Evolutionary conservation across 2,113 vertebrate genomes (phyloP).

Genomic region (Gopherus evgoodei): DNA sequence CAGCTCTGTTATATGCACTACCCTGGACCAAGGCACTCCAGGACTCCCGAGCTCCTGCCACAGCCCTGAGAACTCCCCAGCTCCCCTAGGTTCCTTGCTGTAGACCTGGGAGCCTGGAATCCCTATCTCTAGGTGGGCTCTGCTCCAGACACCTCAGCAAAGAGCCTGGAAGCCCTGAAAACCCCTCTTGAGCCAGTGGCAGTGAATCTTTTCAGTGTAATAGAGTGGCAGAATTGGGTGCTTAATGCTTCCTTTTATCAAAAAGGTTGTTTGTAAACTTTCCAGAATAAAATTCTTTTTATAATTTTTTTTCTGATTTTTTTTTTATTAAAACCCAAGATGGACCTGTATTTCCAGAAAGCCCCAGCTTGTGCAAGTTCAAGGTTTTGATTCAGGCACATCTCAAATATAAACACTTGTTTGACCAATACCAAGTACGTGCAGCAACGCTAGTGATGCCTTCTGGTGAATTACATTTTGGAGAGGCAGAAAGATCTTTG

Average conservation of each 20-base stretch:
- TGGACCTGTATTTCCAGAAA: neutral
- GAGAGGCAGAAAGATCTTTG: neutral
- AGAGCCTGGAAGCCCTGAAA: too few species aligned
- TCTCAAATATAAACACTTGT: neutral
- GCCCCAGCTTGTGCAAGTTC: neutral
- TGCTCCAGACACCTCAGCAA: too few species aligned
- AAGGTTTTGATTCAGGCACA: neutral
- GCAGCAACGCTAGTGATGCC: neutral
- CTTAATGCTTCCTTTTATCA: neutral
- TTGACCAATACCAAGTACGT: neutral
- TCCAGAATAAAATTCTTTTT: neutral
- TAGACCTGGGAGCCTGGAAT: too few species aligned
- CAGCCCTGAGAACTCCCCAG: too few species aligned
- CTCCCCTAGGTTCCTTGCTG: too few species aligned
- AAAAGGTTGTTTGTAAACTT: neutral
- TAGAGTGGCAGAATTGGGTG: rapidly evolving
- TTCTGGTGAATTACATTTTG: neutral
- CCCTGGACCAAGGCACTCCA: too few species aligned
- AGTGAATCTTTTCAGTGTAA: too few species aligned
- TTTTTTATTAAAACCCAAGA: neutral
- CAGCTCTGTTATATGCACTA: too few species aligned
- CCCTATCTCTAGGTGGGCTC: too few species aligned
- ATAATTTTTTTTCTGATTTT: too few species aligned
- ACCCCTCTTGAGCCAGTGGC: too few species aligned
- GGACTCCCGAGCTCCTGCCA: too few species aligned